A percentile compares a stretch with the other conserved stretches of the same genome.
Evolutionary conservation across 2,888 invertebrate genomes (phyloP).

Genomic region (Leptopilina drosophilae): DNA sequence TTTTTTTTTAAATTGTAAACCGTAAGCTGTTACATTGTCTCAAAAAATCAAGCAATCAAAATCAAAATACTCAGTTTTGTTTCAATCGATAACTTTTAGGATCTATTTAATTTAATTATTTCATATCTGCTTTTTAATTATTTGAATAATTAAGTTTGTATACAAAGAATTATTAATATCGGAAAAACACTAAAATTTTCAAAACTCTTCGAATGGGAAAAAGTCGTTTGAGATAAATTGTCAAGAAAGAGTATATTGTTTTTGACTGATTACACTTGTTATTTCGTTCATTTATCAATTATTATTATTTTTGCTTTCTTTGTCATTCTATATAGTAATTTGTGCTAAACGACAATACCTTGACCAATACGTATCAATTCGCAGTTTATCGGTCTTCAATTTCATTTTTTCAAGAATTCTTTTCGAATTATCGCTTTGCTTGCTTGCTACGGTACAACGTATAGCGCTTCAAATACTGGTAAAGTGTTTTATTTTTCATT

Average conservation of each 20-base stretch:
- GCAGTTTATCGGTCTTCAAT: conserved; percentile 48
- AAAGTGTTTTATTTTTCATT: conserved; percentile 55
- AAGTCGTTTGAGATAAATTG: neutral
- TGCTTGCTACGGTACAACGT: conserved; percentile 63
- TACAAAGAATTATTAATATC: no score
- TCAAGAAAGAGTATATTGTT: conserved; percentile 23
- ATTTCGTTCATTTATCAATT: conserved; percentile 31
- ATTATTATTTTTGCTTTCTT: conserved; percentile 36
- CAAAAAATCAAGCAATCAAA: conserved; percentile 27
- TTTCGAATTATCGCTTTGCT: conserved; percentile 43
- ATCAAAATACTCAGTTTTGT: conserved; percentile 37
- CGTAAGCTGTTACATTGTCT: conserved; percentile 58
- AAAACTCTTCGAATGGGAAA: neutral
- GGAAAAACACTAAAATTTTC: neutral
- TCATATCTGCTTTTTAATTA: no score
- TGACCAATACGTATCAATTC: conserved; percentile 51
- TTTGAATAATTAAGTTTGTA: no score
- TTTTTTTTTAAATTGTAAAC: conserved; percentile 48
- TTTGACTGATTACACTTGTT: conserved; percentile 18
- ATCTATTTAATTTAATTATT: no score
- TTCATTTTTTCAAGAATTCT: conserved; percentile 42
- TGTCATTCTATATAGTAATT: conserved; percentile 56
- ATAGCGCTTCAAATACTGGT: conserved; percentile 74
- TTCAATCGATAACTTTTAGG: neutral
- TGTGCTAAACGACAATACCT: conserved; percentile 72